These are phyloP conservation scores for Cataglyphis cursor DNA, from an alignment of 2,888 invertebrate genomes.

Conservation along the genomic window DNA sequence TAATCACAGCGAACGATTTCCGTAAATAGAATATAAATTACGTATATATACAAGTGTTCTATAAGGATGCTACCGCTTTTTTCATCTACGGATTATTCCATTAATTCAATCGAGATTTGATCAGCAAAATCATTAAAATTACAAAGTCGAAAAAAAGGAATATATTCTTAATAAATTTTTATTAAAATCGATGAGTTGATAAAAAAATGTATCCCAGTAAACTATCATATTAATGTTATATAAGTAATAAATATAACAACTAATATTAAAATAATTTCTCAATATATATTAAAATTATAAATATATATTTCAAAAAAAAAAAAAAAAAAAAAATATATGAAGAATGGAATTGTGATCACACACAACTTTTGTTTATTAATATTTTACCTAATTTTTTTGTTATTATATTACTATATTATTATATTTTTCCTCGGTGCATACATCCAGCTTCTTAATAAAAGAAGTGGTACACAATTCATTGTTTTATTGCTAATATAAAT, in stretches of 20 bases:
- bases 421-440: too few species aligned
- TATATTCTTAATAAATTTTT: not conserved
- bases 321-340: too few species aligned
- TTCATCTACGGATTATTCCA: constrained; percentile 15
- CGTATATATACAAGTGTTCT: constrained; percentile 5
- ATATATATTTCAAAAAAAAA: too few species aligned
- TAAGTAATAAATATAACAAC: not conserved
- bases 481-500: too few species aligned
- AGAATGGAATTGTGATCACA: too few species aligned
- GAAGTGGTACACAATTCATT: too few species aligned
- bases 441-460: too few species aligned
- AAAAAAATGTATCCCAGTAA: constrained; percentile 7
- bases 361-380: too few species aligned
- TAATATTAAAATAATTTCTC: not conserved
- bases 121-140: not conserved
- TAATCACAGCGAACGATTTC: not conserved
- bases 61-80: not conserved
- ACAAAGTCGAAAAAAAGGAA: not conserved
- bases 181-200: not conserved
- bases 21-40: constrained; percentile 39
- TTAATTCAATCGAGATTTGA: not conserved
- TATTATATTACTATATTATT: too few species aligned
- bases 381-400: too few species aligned
- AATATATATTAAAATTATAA: too few species aligned
- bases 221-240: not conserved